Conservation (phyloP, 2,888 invertebrate genomes). For the Sylvicola fuscatus region DNA sequence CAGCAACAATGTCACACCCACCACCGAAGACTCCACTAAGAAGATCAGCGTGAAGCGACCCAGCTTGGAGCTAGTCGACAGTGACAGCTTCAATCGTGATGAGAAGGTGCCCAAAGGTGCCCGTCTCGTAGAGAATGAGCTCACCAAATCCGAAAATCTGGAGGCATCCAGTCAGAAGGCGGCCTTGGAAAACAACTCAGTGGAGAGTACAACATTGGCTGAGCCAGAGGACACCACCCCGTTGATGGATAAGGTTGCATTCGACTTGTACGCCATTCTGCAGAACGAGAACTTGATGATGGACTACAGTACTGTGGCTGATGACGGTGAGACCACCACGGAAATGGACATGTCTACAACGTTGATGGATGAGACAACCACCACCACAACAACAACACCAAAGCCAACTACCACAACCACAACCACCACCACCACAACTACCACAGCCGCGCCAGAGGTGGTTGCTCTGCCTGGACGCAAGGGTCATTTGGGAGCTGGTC, state of each 20-base stretch:
- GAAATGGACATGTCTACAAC: constrained; percentile 7
- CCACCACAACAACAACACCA: constrained; percentile 26
- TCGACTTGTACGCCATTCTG: constrained; percentile 63
- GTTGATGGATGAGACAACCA: constrained; percentile 16
- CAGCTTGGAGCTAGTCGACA: constrained; percentile 60
- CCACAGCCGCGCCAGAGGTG: constrained; percentile 14
- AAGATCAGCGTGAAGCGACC: constrained; percentile 37
- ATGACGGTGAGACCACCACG: constrained; percentile 19
- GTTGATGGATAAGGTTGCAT: constrained; percentile 56
- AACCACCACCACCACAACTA: constrained; percentile 26
- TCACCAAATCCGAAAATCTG: constrained; percentile 3
- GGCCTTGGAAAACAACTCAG: constrained; percentile 8
- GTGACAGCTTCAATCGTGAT: constrained; percentile 57
- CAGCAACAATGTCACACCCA: constrained; percentile 33
- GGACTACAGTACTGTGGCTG: constrained; percentile 19
- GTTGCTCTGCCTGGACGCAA: constrained; percentile 10
- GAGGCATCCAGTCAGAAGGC: constrained; percentile 3
- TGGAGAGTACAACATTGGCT: too few species aligned
- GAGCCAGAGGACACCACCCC: constrained; percentile 1
- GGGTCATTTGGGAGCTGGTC: constrained; percentile 1
- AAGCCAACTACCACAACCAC: constrained; percentile 26
- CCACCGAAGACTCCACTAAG: constrained; percentile 9
- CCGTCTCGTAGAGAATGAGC: constrained; percentile 7
- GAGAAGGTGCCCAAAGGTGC: constrained; percentile 15
- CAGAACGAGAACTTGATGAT: constrained; percentile 40